A percentile compares a stretch with the other conserved stretches of the same genome.
Evolutionary conservation across 2,113 vertebrate species (phyloP).

Genomic region (Atractosteus spatula): DNA sequence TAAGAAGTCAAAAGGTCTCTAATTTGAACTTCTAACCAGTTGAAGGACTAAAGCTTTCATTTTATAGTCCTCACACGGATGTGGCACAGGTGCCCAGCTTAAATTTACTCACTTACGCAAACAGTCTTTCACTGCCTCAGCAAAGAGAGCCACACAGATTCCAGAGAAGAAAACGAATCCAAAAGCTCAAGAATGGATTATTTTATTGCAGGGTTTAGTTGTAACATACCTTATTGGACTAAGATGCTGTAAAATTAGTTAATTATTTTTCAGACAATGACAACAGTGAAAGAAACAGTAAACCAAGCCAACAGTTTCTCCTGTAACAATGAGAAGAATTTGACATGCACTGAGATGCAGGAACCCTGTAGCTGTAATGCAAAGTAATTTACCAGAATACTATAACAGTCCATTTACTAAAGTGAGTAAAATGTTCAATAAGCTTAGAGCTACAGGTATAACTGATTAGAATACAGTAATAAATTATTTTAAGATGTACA

Average conservation of each 20-base stretch:
- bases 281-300: not conserved
- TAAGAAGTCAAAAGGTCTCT: not conserved
- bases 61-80: not conserved
- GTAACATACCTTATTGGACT: constrained; percentile 15
- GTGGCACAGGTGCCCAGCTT: not conserved
- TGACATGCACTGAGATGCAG: too few relatives aligned
- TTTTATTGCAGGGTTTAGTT: constrained; percentile 6
- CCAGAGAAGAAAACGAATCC: constrained; percentile 10
- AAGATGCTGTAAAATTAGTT: constrained; percentile 27
- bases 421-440: too few relatives aligned
- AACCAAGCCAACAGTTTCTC: too few relatives aligned
- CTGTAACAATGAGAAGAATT: too few relatives aligned
- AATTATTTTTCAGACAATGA: constrained; percentile 24
- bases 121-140: not conserved
- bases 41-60: not conserved
- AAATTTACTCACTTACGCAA: not conserved
- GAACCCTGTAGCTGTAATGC: too few relatives aligned
- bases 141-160: not conserved
- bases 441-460: too few relatives aligned
- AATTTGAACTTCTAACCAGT: not conserved
- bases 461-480: too few relatives aligned
- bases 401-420: too few relatives aligned
- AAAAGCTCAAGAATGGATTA: constrained; percentile 17
- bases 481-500: too few relatives aligned
- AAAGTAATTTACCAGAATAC: too few relatives aligned